A percentile compares a stretch with the other conserved stretches of the same genome.
These are phyloP conservation scores for Macrotrachela quadricornifera DNA, from an alignment of 1,140 invertebrate genomes.

Conservation along the genomic window DNA sequence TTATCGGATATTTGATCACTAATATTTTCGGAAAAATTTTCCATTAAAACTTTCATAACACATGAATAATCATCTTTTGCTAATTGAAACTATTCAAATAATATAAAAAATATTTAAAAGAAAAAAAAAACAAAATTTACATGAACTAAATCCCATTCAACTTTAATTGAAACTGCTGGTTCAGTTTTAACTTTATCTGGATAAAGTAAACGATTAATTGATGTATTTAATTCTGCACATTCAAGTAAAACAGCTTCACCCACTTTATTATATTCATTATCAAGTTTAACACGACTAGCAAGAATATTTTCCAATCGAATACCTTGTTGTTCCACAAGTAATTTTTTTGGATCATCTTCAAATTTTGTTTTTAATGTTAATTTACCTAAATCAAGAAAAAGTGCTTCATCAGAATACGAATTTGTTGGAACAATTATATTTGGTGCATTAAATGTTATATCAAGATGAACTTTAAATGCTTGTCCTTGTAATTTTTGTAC, in stretches of 20 bases:
- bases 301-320: not conserved
- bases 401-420: not conserved
- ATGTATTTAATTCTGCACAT: not conserved
- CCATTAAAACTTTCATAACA: not conserved
- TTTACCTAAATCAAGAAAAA: conserved; percentile 4
- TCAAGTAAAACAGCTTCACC: not conserved
- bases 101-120: not conserved
- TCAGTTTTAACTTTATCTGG: not conserved
- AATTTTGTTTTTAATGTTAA: not conserved
- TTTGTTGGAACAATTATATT: conserved; percentile 1
- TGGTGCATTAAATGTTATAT: conserved; percentile 3
- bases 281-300: not conserved
- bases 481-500: not conserved
- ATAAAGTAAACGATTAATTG: not conserved
- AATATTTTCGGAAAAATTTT: no score
- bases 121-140: not conserved
- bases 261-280: not conserved
- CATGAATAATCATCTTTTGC: not conserved
- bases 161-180: not conserved
- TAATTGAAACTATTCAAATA: not conserved
- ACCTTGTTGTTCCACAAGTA: not conserved
- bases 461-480: conserved; percentile 3
- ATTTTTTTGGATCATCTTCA: not conserved
- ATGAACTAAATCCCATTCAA: not conserved
- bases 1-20: no score